A percentile compares a stretch with the other conserved stretches of the same genome.
Conservation (phyloP, 35 echinoderm and acorn worm genomes). For the Holothuria glaberrima region DNA sequence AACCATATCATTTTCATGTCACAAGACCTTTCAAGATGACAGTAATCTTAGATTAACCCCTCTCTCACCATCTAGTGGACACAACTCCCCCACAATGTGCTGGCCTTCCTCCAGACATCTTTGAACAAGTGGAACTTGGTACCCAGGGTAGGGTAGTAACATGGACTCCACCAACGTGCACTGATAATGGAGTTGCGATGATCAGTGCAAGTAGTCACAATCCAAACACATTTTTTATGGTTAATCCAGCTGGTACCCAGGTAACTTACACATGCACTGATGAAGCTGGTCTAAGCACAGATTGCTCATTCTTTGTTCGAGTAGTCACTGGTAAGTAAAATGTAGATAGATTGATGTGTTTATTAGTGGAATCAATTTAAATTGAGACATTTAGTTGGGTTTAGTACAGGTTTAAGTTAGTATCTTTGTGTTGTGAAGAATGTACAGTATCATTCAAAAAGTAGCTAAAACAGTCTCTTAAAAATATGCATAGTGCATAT, state of each 20-base stretch:
- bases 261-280: conserved; percentile 6
- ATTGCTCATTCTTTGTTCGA: neutral
- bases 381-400: too few relatives aligned
- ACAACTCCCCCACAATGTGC: neutral
- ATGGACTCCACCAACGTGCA: conserved; percentile 4
- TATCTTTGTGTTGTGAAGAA: too few relatives aligned
- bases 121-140: neutral
- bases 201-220: neutral
- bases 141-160: neutral
- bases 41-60: too few relatives aligned
- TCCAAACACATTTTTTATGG: conserved; percentile 9
- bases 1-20: too few relatives aligned
- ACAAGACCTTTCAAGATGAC: too few relatives aligned
- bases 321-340: neutral
- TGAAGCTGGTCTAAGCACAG: neutral
- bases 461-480: too few relatives aligned
- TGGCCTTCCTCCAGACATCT: neutral
- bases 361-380: too few relatives aligned
- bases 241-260: neutral
- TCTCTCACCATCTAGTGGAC: neutral
- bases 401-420: too few relatives aligned
- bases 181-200: neutral
- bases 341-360: too few relatives aligned
- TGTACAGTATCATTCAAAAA: too few relatives aligned
- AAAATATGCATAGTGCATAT: too few relatives aligned